Evolutionary conservation across 2,797 vertebrate genomes (phyloP).

Genomic region (Poeciliopsis gracilis): DNA sequence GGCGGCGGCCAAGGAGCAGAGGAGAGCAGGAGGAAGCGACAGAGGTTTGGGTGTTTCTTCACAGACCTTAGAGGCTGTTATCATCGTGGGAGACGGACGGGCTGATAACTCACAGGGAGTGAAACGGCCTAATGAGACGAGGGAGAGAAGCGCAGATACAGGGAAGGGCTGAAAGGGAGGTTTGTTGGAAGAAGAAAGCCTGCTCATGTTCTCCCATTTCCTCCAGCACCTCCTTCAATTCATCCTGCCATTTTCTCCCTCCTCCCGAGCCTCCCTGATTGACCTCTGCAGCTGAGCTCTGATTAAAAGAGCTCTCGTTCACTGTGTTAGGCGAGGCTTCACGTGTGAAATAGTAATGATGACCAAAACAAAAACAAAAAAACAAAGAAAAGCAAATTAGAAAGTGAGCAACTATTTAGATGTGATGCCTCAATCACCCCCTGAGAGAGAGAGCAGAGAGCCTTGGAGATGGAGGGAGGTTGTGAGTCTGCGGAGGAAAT

Average conservation of each 20-base stretch:
- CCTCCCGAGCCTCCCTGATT: constrained; percentile 22
- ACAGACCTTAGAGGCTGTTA: constrained; percentile 66
- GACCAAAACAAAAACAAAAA: constrained; percentile 14
- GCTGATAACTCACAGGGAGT: constrained; percentile 58
- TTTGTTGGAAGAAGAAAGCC: constrained; percentile 52
- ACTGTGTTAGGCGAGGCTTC: constrained; percentile 20
- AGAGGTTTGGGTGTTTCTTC: constrained; percentile 68
- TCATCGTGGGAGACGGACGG: constrained; percentile 71
- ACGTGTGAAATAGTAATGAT: constrained; percentile 34
- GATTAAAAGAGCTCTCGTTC: constrained; percentile 45
- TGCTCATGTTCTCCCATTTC: constrained; percentile 46
- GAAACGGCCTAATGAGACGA: constrained; percentile 38
- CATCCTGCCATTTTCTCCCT: constrained; percentile 29
- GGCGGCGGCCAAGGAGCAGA: constrained; percentile 33
- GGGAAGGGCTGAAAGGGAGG: constrained; percentile 55
- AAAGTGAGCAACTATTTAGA: constrained; percentile 10
- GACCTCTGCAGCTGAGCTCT: constrained; percentile 35
- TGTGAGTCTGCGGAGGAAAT: constrained; percentile 38
- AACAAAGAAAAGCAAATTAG: constrained; percentile 13
- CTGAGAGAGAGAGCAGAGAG: constrained; percentile 15
- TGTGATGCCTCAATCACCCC: constrained; percentile 19
- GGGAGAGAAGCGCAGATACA: constrained; percentile 30
- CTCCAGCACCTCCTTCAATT: constrained; percentile 49
- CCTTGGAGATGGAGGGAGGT: not conserved
- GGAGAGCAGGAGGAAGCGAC: constrained; percentile 53